Percentiles rank a stretch among this genome's conserved stretches.
phyloP scores from a whole-genome alignment of 2,797 vertebrate species.

The Acanthiza pusilla region DNA sequence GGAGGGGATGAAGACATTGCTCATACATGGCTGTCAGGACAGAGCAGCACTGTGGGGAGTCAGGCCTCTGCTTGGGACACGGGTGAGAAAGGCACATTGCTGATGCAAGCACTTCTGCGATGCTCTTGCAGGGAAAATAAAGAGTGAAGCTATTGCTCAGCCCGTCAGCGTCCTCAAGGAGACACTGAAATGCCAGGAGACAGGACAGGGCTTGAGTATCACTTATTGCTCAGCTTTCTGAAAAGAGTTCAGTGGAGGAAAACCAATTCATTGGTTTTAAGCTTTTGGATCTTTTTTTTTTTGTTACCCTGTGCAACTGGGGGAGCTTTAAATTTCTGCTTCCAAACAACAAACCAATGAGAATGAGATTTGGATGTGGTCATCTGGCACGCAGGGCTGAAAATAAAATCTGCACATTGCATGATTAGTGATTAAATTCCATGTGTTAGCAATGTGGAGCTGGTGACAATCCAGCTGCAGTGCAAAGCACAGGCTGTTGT shows the following conservation, averaged over 20 bases:
- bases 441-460: neutral
- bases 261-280: neutral
- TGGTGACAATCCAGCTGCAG: neutral
- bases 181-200: neutral
- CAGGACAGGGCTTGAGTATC: neutral
- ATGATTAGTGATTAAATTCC: neutral
- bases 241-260: neutral
- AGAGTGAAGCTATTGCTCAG: neutral
- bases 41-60: neutral
- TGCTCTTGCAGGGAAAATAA: neutral
- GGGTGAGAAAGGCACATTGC: accelerated
- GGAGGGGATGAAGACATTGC: neutral
- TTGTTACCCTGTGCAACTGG: neutral
- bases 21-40: accelerated
- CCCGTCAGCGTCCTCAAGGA: neutral
- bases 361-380: neutral
- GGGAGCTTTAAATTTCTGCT: neutral
- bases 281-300: neutral
- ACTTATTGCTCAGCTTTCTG: neutral
- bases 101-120: neutral
- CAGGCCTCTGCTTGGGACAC: neutral
- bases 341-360: neutral
- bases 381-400: neutral
- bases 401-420: neutral
- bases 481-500: neutral